A percentile compares a stretch with the other conserved stretches of the same genome.
phyloP scores from a whole-genome alignment of 2,797 vertebrate genomes.

The Cyprinella venusta region DNA sequence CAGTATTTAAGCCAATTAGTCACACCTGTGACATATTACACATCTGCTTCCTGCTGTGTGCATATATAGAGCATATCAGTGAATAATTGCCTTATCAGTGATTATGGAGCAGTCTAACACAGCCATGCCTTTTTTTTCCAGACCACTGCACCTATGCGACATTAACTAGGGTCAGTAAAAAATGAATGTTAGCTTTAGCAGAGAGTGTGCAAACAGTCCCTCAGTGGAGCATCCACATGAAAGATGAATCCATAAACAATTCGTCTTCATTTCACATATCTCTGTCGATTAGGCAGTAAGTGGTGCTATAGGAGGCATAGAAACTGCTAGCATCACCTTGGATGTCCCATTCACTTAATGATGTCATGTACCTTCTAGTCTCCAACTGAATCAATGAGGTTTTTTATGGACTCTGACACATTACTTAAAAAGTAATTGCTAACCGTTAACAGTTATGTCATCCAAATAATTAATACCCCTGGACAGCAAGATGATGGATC shows the following conservation, averaged over 20 bases:
- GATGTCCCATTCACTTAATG: slow-evolving; percentile 75
- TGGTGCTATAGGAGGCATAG: slow-evolving; percentile 75
- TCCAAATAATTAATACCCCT: not conserved
- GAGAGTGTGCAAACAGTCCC: not conserved
- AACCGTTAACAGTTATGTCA: not conserved
- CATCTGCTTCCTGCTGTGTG: slow-evolving; percentile 1
- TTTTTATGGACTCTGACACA: slow-evolving; percentile 1
- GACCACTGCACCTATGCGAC: not conserved
- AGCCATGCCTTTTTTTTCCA: not conserved
- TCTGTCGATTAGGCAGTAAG: slow-evolving; percentile 76
- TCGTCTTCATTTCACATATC: slow-evolving; percentile 65
- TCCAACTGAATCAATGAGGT: slow-evolving; percentile 49
- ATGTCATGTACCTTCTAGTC: slow-evolving; percentile 69
- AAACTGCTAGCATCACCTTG: slow-evolving; percentile 74
- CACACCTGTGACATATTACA: slow-evolving; percentile 27
- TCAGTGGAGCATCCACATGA: not conserved
- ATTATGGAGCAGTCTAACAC: not conserved
- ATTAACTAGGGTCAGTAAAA: slow-evolving; percentile 10
- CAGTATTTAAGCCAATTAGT: slow-evolving; percentile 29
- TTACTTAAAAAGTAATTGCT: slow-evolving; percentile 15
- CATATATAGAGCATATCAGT: not conserved
- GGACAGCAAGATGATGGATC: slow-evolving; percentile 3
- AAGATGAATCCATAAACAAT: slow-evolving; percentile 7
- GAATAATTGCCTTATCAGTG: not conserved
- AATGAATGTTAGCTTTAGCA: not conserved